Conservation (phyloP, 2,797 vertebrate genomes). For the Pempheris klunzingeri region DNA sequence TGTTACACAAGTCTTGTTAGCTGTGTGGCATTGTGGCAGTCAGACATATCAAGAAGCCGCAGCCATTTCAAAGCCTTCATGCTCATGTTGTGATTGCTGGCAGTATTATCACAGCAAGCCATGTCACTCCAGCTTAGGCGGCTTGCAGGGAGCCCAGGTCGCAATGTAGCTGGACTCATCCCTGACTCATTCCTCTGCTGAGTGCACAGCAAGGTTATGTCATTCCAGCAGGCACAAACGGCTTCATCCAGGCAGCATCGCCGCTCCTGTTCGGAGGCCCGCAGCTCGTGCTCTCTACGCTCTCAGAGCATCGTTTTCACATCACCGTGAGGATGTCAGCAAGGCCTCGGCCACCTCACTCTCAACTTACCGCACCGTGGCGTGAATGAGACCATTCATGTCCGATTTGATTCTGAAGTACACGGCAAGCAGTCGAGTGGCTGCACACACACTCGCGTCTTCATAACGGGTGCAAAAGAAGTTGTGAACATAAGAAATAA, state of each 20-base stretch:
- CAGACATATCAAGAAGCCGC: slow-evolving; percentile 31
- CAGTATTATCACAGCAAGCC: slow-evolving; percentile 42
- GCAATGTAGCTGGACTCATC: slow-evolving; percentile 32
- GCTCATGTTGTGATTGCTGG: slow-evolving; percentile 44
- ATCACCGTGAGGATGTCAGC: slow-evolving; percentile 20
- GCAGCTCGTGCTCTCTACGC: slow-evolving; percentile 11
- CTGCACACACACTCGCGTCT: not conserved
- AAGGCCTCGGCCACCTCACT: slow-evolving; percentile 2
- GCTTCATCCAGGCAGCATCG: slow-evolving; percentile 39
- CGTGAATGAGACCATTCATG: slow-evolving; percentile 14
- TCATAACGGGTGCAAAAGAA: not conserved
- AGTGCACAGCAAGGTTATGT: slow-evolving; percentile 57
- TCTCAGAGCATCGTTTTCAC: slow-evolving; percentile 23
- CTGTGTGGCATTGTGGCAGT: not conserved
- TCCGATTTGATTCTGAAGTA: slow-evolving; percentile 8
- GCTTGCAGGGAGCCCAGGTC: slow-evolving; percentile 41
- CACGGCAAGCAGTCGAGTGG: too few relatives aligned
- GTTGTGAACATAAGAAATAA: not conserved
- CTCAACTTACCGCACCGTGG: not conserved
- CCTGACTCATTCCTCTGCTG: slow-evolving; percentile 46
- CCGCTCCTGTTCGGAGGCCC: slow-evolving; percentile 40
- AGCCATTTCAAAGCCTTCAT: slow-evolving; percentile 31
- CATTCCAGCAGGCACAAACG: slow-evolving; percentile 46
- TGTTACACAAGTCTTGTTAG: not conserved
- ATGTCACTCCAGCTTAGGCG: slow-evolving; percentile 46